Evolutionary conservation across 2,797 vertebrate genomes (phyloP).

Genomic region (Pseudochirops corinnae): DNA sequence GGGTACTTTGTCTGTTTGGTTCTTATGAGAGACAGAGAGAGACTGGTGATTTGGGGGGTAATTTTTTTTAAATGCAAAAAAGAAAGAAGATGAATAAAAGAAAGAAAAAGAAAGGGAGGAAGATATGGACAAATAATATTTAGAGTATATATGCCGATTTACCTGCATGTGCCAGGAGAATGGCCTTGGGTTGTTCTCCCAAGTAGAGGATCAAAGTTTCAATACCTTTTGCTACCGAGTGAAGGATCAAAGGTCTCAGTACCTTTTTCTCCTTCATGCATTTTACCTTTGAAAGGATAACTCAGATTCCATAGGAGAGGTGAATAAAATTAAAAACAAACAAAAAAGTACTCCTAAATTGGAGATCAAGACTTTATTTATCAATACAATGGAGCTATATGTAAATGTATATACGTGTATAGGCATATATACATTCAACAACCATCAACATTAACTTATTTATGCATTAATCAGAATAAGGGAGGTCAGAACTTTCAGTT

Average conservation of each 20-base stretch:
- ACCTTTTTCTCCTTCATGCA: background rate
- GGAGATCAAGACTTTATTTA: background rate
- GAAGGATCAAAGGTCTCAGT: background rate
- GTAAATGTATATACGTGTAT: background rate
- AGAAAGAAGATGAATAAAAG: background rate
- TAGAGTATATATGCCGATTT: too few relatives aligned
- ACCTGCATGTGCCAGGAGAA: background rate
- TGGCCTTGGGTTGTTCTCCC: background rate
- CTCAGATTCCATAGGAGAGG: background rate
- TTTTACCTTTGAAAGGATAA: background rate
- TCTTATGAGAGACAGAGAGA: background rate
- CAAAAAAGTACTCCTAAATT: background rate
- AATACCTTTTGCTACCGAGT: too few relatives aligned
- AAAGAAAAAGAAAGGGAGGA: background rate
- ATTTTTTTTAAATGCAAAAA: background rate
- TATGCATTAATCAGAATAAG: background rate
- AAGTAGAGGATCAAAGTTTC: background rate
- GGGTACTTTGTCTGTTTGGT: background rate
- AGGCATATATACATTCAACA: background rate
- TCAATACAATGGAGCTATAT: background rate
- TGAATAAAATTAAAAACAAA: background rate
- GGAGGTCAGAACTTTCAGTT: background rate
- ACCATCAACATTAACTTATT: background rate
- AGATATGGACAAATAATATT: background rate
- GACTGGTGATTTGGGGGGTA: background rate